Base-by-base conservation (phyloP, 1,140 invertebrate species). In the Anoplolepis gracilipes region DNA sequence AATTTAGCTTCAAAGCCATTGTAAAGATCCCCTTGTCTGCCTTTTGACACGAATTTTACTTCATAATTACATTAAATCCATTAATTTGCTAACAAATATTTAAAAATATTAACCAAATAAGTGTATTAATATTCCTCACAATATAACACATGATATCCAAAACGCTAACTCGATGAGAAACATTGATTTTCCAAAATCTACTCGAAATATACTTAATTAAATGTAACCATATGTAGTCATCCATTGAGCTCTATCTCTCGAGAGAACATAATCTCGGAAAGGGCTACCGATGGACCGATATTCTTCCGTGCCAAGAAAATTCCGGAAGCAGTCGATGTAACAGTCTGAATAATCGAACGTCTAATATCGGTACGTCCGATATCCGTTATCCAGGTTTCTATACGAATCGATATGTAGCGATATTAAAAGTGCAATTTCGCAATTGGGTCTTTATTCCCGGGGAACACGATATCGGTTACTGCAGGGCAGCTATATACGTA, bases 311-410 rank as follows among this genome's bases (percentile, higher is more conserved):
- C 53, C 67, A 82, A 82, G 78, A 61, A 72, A 82, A 53, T 73
- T 7, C 28, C 53, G 19, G 4, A 6, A 49, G 46, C 64, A 59
- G 25, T 28, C 67, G 28, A 82, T 42, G 78, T 36, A 73, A 42
- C 70, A 55, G 59, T 73, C 78, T 72, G 78, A 82, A 82, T 82
- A 82, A 82, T 82, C 67, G 78, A 82, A 82, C 78, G 28, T 82
- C 78, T 82, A 82, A 82, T 73, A 82, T 49, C 39, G 39, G 53
- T 25, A 42, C 49, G 49, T 59, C 1, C 53, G 36, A 82, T 82
- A 82, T 82, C 53, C 49, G 1, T 49, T 22, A 81, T 81, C 19
- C 53, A 59, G 28, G 72, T 82, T 65, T 82, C 67, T 61, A 33
- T 82, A 69, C 49, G 64, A 55, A 42, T 7, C 33, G 11, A 39